A percentile compares a stretch with the other conserved stretches of the same genome.
These are phyloP conservation scores for Onychostruthus taczanowskii DNA, from an alignment of 2,113 vertebrate species.

Conservation along the genomic window DNA sequence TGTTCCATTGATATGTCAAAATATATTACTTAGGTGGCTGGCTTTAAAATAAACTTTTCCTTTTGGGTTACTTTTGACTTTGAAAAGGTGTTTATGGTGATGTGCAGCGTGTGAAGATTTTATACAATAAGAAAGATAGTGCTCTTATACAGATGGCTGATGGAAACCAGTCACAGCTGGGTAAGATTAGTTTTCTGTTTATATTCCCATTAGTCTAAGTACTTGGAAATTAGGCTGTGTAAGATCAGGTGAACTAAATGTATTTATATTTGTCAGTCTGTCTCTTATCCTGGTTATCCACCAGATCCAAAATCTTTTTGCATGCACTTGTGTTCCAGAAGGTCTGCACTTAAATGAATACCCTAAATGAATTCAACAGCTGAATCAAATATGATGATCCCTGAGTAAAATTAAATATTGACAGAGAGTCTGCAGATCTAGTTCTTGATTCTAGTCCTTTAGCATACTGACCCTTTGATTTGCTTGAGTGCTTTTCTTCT, in stretches of 20 bases:
- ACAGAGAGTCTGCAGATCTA: not conserved
- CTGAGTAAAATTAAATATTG: not conserved
- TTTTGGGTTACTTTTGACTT: constrained; percentile 83
- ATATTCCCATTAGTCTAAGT: not conserved
- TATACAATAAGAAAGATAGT: constrained; percentile 99
- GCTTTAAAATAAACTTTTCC: constrained; percentile 79
- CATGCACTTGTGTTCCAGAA: not conserved
- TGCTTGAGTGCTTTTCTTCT: not conserved
- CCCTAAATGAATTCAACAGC: not conserved
- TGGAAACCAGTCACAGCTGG: constrained; percentile 93
- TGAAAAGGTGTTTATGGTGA: constrained; percentile 96
- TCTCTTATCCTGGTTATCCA: not conserved
- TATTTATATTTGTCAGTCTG: not conserved
- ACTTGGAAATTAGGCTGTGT: not conserved
- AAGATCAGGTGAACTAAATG: not conserved
- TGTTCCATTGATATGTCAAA: constrained; percentile 83
- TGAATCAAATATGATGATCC: not conserved
- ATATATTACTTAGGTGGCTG: constrained; percentile 60
- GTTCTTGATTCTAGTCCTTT: not conserved
- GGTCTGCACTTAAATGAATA: not conserved
- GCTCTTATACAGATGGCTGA: constrained; percentile 98
- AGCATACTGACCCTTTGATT: not conserved
- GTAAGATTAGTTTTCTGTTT: constrained; percentile 77
- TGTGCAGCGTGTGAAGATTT: constrained; percentile 98
- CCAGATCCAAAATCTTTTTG: not conserved